Base-by-base conservation (phyloP, 2,888 invertebrate species). In the Dicranocentrus wangi region DNA sequence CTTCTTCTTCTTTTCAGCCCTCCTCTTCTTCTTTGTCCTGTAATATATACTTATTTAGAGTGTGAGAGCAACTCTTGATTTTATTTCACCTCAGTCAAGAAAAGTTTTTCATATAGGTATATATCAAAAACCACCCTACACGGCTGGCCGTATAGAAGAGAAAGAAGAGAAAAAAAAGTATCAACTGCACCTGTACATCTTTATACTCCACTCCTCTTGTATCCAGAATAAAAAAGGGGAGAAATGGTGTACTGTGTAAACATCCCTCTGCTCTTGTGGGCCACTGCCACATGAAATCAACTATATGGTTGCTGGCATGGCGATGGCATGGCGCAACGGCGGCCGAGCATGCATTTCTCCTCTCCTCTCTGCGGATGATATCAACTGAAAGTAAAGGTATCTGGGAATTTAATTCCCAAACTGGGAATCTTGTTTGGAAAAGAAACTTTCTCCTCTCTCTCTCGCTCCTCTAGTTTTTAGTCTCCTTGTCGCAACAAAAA, bases 371-470 rank as follows among this genome's bases (percentile, higher is more conserved):
- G n/a, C 10, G 65, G 19, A 58, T 58, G 23, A 55, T 66, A 68
- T 63, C 23, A 65, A 53, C 58, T 27, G 58, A 76, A 61, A 43
- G 51, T 32, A 68, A 76, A 39, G 43, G 76, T 13, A 77, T 61
- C 43, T 68, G 76, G 60, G 76, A 68, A 76, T 76, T 68, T 27
- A 76, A 76, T 68, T 76, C 76, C 76, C 76, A 76, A 66, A 65
- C 66, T 75, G 66, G 66, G 75, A 75, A 53, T 25, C 55, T 75
- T 65, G 55, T 75, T 66, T 66, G 66, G 75, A 73, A 42, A 73
- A 73, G 72, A 63, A 61, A 73, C 61, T 63, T 73, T 63, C 53
- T 63, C 60, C 60, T 28, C 17, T 28, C 25, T 63, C 63, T 63
- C 53, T 63, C 60, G 58, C 28, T 19, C n/a, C 25, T 7, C 32